Evolutionary conservation across 2,797 vertebrate genomes (phyloP).

Genomic region (Lates japonicus): DNA sequence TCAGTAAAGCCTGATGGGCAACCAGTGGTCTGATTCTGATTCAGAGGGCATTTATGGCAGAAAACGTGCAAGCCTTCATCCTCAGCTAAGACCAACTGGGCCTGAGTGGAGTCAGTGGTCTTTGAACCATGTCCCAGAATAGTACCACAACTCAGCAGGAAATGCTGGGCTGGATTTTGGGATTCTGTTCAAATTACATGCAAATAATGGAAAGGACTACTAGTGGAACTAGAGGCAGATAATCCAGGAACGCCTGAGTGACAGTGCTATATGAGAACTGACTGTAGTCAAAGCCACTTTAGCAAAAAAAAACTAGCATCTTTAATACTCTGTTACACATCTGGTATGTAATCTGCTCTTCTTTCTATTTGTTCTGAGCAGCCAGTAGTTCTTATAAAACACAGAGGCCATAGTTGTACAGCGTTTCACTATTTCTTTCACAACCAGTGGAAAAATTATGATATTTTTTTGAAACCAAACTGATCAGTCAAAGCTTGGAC

Average conservation of each 20-base stretch:
- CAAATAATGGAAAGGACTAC: conserved; percentile 47
- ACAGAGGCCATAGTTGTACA: conserved; percentile 5
- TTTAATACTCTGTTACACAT: background rate
- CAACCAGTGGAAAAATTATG: background rate
- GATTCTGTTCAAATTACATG: conserved; percentile 53
- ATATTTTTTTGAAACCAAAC: conserved; percentile 15
- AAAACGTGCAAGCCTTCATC: conserved; percentile 44
- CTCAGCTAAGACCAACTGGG: conserved; percentile 43
- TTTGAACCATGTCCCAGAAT: conserved; percentile 49
- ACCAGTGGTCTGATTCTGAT: conserved; percentile 44
- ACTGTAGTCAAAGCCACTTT: background rate
- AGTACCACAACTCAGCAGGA: conserved; percentile 36
- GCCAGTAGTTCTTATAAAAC: conserved; percentile 3
- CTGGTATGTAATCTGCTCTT: conserved; percentile 10
- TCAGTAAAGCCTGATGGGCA: conserved; percentile 31
- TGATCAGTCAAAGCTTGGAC: conserved; percentile 2
- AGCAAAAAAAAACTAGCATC: conserved; percentile 19
- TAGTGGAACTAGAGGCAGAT: conserved; percentile 15
- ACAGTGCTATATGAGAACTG: conserved; percentile 8
- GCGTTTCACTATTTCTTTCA: conserved; percentile 19
- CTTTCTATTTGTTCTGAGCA: conserved; percentile 7
- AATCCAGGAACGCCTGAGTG: conserved; percentile 23
- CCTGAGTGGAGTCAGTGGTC: conserved; percentile 29
- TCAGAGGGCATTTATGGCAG: conserved; percentile 45
- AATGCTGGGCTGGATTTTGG: conserved; percentile 20